These are phyloP conservation scores for Zosterops japonicus DNA, from an alignment of 2,113 vertebrate species.

Conservation along the genomic window DNA sequence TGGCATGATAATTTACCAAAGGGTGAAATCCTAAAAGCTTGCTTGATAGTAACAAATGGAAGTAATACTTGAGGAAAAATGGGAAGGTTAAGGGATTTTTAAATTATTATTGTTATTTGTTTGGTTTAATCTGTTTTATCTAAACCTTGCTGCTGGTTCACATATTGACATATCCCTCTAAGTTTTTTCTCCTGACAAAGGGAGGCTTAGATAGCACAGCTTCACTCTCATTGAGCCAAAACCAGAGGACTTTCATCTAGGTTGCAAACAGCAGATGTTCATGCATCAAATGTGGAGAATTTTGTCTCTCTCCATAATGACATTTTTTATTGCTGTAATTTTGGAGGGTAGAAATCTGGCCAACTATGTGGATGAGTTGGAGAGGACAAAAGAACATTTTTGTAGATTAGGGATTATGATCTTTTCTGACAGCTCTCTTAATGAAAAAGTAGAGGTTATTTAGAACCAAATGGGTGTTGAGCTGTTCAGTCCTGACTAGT, in stretches of 20 bases:
- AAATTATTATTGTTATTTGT: neutral
- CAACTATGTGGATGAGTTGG: neutral
- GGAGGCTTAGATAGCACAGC: neutral
- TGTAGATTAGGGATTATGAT: neutral
- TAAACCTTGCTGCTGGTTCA: neutral
- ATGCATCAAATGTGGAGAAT: neutral
- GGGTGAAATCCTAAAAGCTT: neutral
- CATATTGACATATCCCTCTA: neutral
- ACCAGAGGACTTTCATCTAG: neutral
- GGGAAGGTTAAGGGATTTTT: neutral
- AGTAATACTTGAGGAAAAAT: neutral
- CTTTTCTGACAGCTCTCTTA: neutral
- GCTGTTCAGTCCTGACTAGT: neutral
- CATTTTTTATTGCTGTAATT: conserved; percentile 1
- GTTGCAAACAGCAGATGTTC: neutral
- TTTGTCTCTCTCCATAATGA: neutral
- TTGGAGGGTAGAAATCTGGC: neutral
- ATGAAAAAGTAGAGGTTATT: neutral
- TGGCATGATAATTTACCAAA: neutral
- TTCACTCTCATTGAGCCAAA: neutral
- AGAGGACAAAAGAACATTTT: neutral
- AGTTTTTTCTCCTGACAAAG: neutral
- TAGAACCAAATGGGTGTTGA: neutral
- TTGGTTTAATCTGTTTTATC: neutral
- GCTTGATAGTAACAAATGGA: neutral